Base-by-base conservation (phyloP, 92 coral and sea anemone species). In the Zoanthus sansibaricus region DNA sequence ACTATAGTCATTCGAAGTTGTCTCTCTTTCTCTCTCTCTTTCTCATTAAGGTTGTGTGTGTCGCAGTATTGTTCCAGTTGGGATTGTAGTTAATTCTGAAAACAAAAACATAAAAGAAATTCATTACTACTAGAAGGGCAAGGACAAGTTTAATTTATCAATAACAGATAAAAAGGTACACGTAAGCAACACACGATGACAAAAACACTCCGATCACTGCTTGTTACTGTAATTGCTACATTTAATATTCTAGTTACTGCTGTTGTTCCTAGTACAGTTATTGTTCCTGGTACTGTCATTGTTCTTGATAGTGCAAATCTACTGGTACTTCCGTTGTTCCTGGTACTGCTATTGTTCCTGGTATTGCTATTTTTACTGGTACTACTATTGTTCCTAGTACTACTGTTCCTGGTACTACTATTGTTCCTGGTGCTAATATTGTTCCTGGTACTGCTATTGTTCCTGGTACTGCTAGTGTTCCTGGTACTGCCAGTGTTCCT, bases 21-120 rank as follows among this genome's bases (percentile, higher is more conserved):
- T 16, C 85, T 80, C 85, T 80, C 85, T 80, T 75, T 80, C 75
- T 80, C 85, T 80, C 58, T 80, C 85, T 62, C 84, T 66, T 45
- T 80, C 25, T 25, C 25, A 25, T 25, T 51, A 72, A 62, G 46
- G 75, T 21, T 17, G 71, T 59, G 71, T 79, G 72, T 80, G 75
- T 64, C 61, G 74, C 62, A 64, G 67, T 80, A 45, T 80, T 18
- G 48, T 69, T 64, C 85, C 74, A 80, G 61, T 64, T 45, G 74
- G 21, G 48, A 66, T 47, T 17, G 85, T 44, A 80, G 73, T 20
- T 80, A 80, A 80, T 80, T 80, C 85, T 80, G 85, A 11, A 66
- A 20, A 80, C 66, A 20, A 4, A 2, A 37, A 37, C 4, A 80
- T 44, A 66, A 4, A 80, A 7, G 25, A 0, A 46, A 17, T n/a